Percentiles rank a stretch among this genome's conserved stretches.
Evolutionary conservation across 1,140 invertebrate species (phyloP).

Genomic region (Batillaria attramentaria): DNA sequence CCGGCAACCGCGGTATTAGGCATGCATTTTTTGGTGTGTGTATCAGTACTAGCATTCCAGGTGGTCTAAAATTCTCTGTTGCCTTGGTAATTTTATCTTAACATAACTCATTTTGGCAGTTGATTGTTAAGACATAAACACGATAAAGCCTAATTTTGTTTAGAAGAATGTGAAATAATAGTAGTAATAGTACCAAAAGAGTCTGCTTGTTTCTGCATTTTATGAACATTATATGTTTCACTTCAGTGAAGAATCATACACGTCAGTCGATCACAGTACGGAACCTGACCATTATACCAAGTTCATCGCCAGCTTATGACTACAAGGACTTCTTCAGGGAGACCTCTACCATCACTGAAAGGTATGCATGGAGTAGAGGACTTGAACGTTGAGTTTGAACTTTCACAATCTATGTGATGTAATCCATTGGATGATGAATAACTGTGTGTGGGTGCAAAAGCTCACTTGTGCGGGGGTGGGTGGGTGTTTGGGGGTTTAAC

Average conservation of each 20-base stretch:
- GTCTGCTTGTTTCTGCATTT: too few species aligned
- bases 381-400: background rate
- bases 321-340: background rate
- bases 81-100: background rate
- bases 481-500: too few species aligned
- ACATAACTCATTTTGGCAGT: background rate
- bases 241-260: constrained; percentile 19
- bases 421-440: background rate
- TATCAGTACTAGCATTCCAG: background rate
- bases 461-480: too few species aligned
- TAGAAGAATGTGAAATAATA: too few species aligned
- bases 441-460: too few species aligned
- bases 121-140: background rate
- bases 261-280: constrained; percentile 8
- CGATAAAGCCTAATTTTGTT: background rate
- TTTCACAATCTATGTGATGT: background rate
- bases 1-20: background rate
- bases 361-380: background rate
- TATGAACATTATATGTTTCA: too few species aligned
- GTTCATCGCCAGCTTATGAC: constrained; percentile 8
- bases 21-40: background rate
- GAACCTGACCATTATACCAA: constrained; percentile 25
- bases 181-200: too few species aligned
- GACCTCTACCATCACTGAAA: background rate
- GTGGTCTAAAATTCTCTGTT: background rate